Percentiles rank a stretch among this genome's conserved stretches.
These are phyloP conservation scores for Achatina immaculata DNA, from an alignment of 1,140 invertebrate genomes.

Conservation along the genomic window DNA sequence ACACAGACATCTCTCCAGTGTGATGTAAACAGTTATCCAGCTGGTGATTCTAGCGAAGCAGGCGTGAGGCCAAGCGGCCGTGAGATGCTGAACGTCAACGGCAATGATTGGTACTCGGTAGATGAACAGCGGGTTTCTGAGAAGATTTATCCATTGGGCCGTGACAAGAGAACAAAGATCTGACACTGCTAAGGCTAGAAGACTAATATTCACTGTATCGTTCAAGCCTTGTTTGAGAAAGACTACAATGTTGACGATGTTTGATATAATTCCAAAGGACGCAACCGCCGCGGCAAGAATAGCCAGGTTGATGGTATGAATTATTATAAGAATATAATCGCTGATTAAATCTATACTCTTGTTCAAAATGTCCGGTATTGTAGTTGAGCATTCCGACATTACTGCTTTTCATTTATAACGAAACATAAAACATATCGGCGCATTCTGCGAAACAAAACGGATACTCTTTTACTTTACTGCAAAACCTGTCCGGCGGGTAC, in stretches of 20 bases:
- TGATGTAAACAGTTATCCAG: neutral
- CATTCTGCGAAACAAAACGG: no score
- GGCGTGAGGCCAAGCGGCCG: neutral
- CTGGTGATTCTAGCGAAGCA: neutral
- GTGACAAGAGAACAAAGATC: neutral
- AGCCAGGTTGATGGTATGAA: no score
- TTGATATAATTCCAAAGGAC: neutral
- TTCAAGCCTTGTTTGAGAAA: constrained; percentile 9
- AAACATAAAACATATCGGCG: no score
- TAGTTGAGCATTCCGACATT: no score
- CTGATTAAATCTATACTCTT: no score
- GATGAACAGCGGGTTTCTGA: neutral
- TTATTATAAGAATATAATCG: no score
- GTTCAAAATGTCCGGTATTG: no score
- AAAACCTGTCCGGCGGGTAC: no score
- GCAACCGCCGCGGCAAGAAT: no score
- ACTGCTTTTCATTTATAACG: no score
- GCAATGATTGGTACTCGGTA: neutral
- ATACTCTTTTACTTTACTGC: no score
- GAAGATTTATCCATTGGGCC: neutral
- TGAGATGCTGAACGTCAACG: neutral
- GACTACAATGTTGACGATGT: neutral
- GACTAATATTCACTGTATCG: neutral
- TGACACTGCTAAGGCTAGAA: neutral
- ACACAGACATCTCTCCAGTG: neutral